These are phyloP conservation scores for Caenorhabditis sulstoni DNA, from an alignment of 2,888 invertebrate species.

Conservation along the genomic window DNA sequence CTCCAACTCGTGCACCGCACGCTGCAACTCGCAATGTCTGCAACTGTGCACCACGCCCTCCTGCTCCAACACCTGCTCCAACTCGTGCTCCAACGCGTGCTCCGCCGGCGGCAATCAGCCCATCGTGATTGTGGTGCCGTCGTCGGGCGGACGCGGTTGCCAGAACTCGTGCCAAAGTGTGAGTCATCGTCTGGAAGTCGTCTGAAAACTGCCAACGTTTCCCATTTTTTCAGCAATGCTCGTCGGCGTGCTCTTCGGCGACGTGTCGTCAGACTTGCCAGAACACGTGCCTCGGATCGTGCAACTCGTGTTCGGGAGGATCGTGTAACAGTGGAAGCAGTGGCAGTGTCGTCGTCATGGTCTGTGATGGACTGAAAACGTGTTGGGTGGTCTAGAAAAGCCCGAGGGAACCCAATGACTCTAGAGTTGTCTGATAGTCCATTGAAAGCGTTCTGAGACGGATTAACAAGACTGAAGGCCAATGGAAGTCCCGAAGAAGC, in stretches of 20 bases:
- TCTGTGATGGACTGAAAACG: too few species aligned
- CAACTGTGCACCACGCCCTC: conserved; percentile 49
- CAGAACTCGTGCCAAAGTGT: conserved; percentile 49
- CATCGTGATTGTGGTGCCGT: conserved; percentile 43
- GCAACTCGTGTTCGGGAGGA: conserved; percentile 39
- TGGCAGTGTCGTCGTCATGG: conserved; percentile 28
- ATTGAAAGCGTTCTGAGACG: too few species aligned
- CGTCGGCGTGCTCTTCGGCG: conserved; percentile 35
- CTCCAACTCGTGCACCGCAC: conserved; percentile 25
- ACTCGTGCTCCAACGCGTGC: conserved; percentile 42
- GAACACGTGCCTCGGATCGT: conserved; percentile 47
- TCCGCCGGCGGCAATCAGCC: conserved; percentile 25
- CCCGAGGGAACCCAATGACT: too few species aligned
- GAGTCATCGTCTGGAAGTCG: neutral
- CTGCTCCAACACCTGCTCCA: conserved; percentile 47
- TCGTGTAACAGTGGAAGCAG: conserved; percentile 23
- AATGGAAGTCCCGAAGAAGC: too few species aligned
- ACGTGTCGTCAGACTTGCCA: conserved; percentile 52
- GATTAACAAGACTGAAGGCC: too few species aligned
- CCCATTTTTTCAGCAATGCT: conserved; percentile 56
- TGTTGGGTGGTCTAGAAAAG: too few species aligned
- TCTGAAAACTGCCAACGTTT: neutral
- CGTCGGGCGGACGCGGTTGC: conserved; percentile 34
- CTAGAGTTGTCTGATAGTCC: too few species aligned
- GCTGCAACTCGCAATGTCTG: conserved; percentile 44